phyloP scores from a whole-genome alignment of 1,140 invertebrate species.

The Drosophila triauraria region DNA sequence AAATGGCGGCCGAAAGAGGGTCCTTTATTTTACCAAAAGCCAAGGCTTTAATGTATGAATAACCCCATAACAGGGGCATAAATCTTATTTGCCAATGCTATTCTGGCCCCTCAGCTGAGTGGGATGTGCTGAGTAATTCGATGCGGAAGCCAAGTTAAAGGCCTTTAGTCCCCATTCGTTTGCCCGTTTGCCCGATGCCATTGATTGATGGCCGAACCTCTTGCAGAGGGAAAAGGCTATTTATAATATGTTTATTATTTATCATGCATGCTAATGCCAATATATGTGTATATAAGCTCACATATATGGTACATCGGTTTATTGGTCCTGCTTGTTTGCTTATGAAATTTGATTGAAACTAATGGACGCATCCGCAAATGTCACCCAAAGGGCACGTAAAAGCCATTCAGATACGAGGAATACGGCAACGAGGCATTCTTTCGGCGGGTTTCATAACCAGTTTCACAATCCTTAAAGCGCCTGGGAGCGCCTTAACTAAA shows the following conservation, averaged over 20 bases:
- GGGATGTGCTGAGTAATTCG: constrained; percentile 63
- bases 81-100: constrained; percentile 48
- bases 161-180: constrained; percentile 23
- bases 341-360: constrained; percentile 78
- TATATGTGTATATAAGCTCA: constrained; percentile 11
- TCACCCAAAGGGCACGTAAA: constrained; percentile 57
- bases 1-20: neutral
- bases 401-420: constrained; percentile 43
- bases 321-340: constrained; percentile 72
- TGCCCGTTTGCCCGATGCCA: constrained; percentile 44
- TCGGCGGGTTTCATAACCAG: constrained; percentile 14
- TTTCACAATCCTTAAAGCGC: constrained; percentile 27
- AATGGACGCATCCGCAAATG: constrained; percentile 68
- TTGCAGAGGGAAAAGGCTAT: constrained; percentile 63
- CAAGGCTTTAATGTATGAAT: constrained; percentile 35
- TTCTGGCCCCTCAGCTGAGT: constrained; percentile 25
- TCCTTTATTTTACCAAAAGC: constrained; percentile 26
- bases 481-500: constrained; percentile 2
- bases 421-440: constrained; percentile 1
- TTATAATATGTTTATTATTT: constrained; percentile 82
- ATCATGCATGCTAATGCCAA: constrained; percentile 64
- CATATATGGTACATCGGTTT: constrained; percentile 36
- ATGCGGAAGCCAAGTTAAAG: constrained; percentile 34
- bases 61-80: constrained; percentile 30
- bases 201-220: constrained; percentile 64